Evolutionary conservation across 2,888 invertebrate species (phyloP), one percentile per base, ranked within the genome.

Genomic region (Drosophila mettleri): DNA sequence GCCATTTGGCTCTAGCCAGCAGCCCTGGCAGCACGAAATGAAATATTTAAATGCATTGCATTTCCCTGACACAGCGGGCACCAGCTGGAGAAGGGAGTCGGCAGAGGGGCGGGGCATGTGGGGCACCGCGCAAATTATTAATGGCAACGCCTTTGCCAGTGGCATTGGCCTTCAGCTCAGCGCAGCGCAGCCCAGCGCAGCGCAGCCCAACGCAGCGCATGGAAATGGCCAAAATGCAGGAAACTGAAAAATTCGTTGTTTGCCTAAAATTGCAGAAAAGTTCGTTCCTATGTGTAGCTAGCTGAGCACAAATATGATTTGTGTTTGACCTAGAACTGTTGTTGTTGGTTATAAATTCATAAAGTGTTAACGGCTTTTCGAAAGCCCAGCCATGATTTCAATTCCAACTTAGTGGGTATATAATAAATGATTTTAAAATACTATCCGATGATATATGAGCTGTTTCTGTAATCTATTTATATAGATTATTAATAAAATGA

Each of bases 1-100:
- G 61, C 49, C 18, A 57, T 8, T 48, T 61, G 62, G 57, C 33
- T 34, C 24, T 51, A 53, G 72, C n/a, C n/a, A n/a, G n/a, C n/a
- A n/a, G n/a, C 65, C 62, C 52, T 66, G 72, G 45, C 38, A 60
- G 36, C 49, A 46, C 20, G 54, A 58, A 62, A 70, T 79, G 48
- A 77, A 77, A 78, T 69, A 80, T 74, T 80, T 70, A 70, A 77
- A 79, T 80, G 77, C 77, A 67, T 49, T 75, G 67, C 70, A 79
- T 76, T 78, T 72, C 43, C 39, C 61, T 38, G 51, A 31, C 63
- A 51, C 41, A 52, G 55, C 66, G 36, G 54, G 29, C 34, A 48
- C 27, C 48, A 24, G n/a, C 38, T 24, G 14, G 16, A 27, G 22
- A n/a, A 16, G 16, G 8, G 22, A 8, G 4, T 8, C 22, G 24